These are phyloP conservation scores for Netelia inedita DNA, from an alignment of 2,888 invertebrate species.

Conservation along the genomic window DNA sequence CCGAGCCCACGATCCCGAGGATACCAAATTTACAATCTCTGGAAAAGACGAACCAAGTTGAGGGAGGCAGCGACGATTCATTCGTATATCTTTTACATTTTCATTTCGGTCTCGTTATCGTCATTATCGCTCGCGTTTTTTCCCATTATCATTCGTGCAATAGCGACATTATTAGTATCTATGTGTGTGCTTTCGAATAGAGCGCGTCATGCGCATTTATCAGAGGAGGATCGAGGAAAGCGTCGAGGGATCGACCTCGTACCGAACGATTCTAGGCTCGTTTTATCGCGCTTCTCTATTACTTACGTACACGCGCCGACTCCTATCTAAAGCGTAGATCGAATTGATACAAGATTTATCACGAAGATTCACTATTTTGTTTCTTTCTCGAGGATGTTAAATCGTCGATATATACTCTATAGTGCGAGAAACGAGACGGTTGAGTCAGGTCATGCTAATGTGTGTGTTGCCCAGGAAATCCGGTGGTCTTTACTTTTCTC, in stretches of 20 bases:
- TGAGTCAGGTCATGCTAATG: slow-evolving; percentile 45
- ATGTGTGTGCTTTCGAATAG: slow-evolving; percentile 39
- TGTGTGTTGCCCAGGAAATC: slow-evolving; percentile 44
- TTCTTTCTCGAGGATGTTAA: neutral
- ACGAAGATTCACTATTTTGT: neutral
- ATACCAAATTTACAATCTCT: slow-evolving; percentile 43
- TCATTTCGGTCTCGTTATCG: neutral
- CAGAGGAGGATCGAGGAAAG: slow-evolving; percentile 12
- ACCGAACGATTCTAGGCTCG: slow-evolving; percentile 23
- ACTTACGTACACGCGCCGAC: neutral
- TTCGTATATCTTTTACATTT: neutral
- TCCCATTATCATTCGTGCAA: too few relatives aligned
- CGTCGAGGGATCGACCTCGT: slow-evolving; percentile 36
- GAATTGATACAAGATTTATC: neutral
- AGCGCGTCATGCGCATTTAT: slow-evolving; percentile 29
- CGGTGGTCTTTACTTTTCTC: slow-evolving; percentile 10
- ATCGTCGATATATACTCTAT: neutral
- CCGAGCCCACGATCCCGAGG: slow-evolving; percentile 36
- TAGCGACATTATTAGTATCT: slow-evolving; percentile 29
- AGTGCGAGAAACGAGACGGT: slow-evolving; percentile 22
- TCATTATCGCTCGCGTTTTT: neutral
- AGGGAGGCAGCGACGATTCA: slow-evolving; percentile 7
- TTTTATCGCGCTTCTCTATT: slow-evolving; percentile 25
- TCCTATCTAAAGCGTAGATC: neutral
- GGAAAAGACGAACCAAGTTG: slow-evolving; percentile 12